phyloP scores from a whole-genome alignment of 2,113 vertebrate species.

The Actenoides lindsayi region DNA sequence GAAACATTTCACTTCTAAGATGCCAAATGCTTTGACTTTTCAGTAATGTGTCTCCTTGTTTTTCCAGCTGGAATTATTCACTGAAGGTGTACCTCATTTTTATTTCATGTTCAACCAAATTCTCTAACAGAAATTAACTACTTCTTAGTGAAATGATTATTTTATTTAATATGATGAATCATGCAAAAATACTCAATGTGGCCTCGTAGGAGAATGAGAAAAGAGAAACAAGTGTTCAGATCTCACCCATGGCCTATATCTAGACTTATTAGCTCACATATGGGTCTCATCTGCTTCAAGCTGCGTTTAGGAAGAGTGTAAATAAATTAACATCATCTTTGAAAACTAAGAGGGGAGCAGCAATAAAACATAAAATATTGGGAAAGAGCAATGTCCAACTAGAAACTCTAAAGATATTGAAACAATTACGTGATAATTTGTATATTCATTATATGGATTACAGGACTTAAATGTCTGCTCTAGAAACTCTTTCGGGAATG shows the following conservation, averaged over 20 bases:
- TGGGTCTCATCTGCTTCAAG: conserved; percentile 16
- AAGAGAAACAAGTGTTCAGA: background rate
- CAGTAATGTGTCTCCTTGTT: background rate
- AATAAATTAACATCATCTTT: conserved; percentile 28
- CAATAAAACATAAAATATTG: background rate
- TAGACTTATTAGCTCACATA: background rate
- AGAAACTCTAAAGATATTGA: background rate
- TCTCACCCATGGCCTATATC: background rate
- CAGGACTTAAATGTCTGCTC: background rate
- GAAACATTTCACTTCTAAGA: background rate
- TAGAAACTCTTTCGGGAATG: background rate
- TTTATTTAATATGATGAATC: background rate
- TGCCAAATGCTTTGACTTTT: background rate
- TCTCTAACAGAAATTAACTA: background rate
- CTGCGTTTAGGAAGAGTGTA: background rate
- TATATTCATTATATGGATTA: background rate
- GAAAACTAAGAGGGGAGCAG: background rate
- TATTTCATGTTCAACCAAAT: background rate
- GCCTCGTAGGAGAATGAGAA: background rate
- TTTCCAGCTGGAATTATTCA: background rate
- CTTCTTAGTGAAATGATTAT: background rate
- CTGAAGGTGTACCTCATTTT: background rate
- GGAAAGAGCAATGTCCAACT: background rate
- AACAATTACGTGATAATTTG: background rate
- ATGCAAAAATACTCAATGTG: background rate